These are phyloP conservation scores for Crypturellus tataupa DNA, from an alignment of 2,797 vertebrate genomes.

Conservation along the genomic window DNA sequence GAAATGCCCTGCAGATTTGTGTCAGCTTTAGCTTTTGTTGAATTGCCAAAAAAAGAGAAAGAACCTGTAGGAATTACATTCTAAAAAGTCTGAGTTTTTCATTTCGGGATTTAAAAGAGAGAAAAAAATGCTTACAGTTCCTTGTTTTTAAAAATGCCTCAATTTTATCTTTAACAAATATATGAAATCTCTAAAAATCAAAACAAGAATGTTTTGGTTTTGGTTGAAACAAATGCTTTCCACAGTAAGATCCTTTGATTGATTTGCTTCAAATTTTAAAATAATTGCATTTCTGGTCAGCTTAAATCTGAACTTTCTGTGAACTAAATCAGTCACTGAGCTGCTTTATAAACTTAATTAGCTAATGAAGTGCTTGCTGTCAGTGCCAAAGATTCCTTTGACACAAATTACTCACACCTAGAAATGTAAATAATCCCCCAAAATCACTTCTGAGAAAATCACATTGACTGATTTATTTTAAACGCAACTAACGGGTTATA, in stretches of 20 bases:
- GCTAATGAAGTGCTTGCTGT: conserved; percentile 38
- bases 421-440: conserved; percentile 30
- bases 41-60: neutral
- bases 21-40: conserved; percentile 14
- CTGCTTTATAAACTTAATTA: conserved; percentile 52
- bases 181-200: neutral
- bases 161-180: neutral
- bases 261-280: conserved; percentile 26
- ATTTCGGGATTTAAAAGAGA: neutral
- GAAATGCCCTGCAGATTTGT: neutral
- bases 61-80: neutral
- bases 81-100: neutral
- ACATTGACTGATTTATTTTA: neutral
- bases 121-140: neutral
- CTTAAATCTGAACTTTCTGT: conserved; percentile 65
- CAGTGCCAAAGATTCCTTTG: conserved; percentile 25
- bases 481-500: neutral
- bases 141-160: neutral
- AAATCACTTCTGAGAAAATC: conserved; percentile 8
- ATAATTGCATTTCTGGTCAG: conserved; percentile 47
- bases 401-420: neutral
- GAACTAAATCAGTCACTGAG: conserved; percentile 47
- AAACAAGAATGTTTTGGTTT: neutral
- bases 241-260: conserved; percentile 9
- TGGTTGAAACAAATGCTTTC: neutral